Evolutionary conservation across 2,797 vertebrate genomes (phyloP), one percentile per base, ranked within the genome.

Genomic region (Mallotus villosus): DNA sequence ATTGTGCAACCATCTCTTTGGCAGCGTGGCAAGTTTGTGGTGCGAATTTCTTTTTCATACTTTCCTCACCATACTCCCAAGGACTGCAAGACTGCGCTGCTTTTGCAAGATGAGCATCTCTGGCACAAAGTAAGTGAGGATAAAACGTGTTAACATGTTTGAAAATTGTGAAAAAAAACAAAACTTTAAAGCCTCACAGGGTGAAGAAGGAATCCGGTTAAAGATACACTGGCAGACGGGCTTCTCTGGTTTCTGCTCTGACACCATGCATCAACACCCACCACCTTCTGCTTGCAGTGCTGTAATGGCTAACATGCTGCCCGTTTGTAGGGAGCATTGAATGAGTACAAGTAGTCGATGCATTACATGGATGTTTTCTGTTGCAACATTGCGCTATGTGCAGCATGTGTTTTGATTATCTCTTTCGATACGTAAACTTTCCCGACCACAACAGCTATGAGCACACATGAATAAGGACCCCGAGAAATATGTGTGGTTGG

Each of bases 401-500:
- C 3, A 3, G 41, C 41, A 12, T 46, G 41, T 11, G 41, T 51
- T 72, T 82, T 70, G 66, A 82, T 78, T 92, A 81, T 86, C 85
- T 77, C 81, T 75, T 77, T 78, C 81, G 85, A 89, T 90, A 91
- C 86, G 81, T 87, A 92, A 93, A 92, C 88, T 87, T 86, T 84
- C 86, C 87, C 77, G 87, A 92, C 91, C 94, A 89, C 93, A 94
- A 89, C 83, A 92, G 83, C 91, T 82, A 80, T 88, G 82, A 88
- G 64, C 84, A 75, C 67, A 14, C 84, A 88, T 86, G 88, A 92
- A 92, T 85, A 90, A 86, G 81, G 83, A 84, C 85, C 88, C 83
- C 86, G 60, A 81, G 78, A 92, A 92, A 95, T 92, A 91, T 77
- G 89, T 95, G 94, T 89, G 93, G 94, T 95, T 86, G 87, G 89